A percentile compares a stretch with the other conserved stretches of the same genome.
Evolutionary conservation across 2,113 vertebrate species (phyloP).

Genomic region (Odocoileus hemionus): DNA sequence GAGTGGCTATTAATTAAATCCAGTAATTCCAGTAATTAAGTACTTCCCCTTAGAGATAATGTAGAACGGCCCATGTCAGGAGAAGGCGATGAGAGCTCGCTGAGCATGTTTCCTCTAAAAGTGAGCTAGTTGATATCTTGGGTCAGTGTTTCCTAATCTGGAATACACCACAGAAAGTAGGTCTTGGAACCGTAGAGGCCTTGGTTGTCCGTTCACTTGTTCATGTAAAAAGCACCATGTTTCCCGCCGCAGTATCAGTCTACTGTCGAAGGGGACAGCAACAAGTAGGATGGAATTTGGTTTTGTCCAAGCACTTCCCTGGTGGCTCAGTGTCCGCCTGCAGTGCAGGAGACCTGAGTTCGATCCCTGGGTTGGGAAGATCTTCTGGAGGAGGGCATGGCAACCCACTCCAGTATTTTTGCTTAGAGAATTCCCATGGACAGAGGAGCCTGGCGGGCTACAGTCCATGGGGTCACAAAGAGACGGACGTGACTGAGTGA

Average conservation of each 20-base stretch:
- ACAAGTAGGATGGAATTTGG: neutral
- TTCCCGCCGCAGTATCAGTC: neutral
- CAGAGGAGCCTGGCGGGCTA: neutral
- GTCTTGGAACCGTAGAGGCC: neutral
- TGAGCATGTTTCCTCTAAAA: neutral
- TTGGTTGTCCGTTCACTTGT: neutral
- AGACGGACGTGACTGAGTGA: fast-evolving
- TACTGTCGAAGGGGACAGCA: neutral
- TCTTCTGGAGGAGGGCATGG: neutral
- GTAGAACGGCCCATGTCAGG: neutral
- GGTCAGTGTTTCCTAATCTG: neutral
- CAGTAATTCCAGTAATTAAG: neutral
- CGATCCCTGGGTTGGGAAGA: neutral
- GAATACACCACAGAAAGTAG: neutral
- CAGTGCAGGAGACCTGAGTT: neutral
- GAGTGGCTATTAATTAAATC: neutral
- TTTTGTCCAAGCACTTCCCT: fast-evolving
- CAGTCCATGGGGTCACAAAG: neutral
- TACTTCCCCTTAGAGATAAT: neutral
- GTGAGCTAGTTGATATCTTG: neutral
- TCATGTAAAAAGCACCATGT: neutral
- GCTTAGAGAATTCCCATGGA: neutral
- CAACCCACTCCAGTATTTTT: neutral
- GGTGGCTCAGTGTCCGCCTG: neutral
- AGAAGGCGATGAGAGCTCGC: neutral